Conservation (phyloP, 2,113 vertebrate species). For the Grammomys dolichurus region DNA sequence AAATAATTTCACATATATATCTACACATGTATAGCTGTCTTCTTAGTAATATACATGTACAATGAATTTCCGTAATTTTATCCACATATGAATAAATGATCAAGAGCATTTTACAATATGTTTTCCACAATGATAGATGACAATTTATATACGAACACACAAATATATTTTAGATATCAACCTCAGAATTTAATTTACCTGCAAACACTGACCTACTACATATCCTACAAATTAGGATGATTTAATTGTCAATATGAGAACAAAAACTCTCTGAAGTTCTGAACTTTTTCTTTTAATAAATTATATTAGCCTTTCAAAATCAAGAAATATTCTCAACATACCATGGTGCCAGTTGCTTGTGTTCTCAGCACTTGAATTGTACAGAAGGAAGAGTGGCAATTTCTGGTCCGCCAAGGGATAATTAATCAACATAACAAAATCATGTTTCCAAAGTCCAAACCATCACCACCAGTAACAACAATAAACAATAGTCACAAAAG, state of each 20-base stretch:
- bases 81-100: not conserved
- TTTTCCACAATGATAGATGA: not conserved
- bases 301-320: not conserved
- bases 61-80: not conserved
- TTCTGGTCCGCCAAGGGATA: not conserved
- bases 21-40: not conserved
- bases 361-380: not conserved
- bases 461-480: not conserved
- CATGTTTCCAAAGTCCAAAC: not conserved
- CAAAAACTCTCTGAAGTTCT: not conserved
- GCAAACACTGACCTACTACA: not conserved
- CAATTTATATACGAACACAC: not conserved
- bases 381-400: not conserved
- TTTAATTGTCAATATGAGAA: not conserved
- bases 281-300: not conserved
- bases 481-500: not conserved
- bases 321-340: not conserved
- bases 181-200: constrained; percentile 54
- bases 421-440: not conserved
- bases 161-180: not conserved
- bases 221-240: not conserved
- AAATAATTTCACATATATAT: not conserved
- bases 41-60: not conserved
- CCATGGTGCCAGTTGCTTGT: not conserved
- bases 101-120: not conserved